phyloP scores from a whole-genome alignment of 2,888 invertebrate genomes.

The Lasioglossum morio region DNA sequence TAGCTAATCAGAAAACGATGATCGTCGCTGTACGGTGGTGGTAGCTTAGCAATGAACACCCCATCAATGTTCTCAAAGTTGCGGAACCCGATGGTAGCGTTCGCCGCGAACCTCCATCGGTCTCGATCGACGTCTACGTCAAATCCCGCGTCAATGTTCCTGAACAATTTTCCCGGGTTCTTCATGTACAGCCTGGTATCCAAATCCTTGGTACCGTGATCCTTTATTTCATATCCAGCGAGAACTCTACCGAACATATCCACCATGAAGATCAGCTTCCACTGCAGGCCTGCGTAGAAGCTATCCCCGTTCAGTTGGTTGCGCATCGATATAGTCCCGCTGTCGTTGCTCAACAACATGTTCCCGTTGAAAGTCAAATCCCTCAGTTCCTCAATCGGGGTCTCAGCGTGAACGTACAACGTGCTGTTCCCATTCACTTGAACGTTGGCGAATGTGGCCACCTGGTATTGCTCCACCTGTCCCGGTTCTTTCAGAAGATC shows the following conservation, averaged over 20 bases:
- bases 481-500: constrained; percentile 25
- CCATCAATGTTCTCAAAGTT: constrained; percentile 86
- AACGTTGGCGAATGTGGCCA: constrained; percentile 75
- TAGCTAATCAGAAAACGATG: constrained; percentile 87
- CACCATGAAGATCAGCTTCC: constrained; percentile 86
- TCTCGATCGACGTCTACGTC: constrained; percentile 86
- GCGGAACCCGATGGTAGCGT: constrained; percentile 86
- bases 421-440: constrained; percentile 79
- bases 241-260: constrained; percentile 79
- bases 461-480: constrained; percentile 51
- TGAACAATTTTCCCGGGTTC: constrained; percentile 86
- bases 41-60: constrained; percentile 86
- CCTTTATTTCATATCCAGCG: constrained; percentile 81
- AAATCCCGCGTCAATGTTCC: constrained; percentile 85
- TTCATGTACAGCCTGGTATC: constrained; percentile 85
- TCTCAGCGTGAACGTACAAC: constrained; percentile 81
- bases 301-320: constrained; percentile 83
- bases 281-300: constrained; percentile 85
- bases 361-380: constrained; percentile 82
- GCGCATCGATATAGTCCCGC: constrained; percentile 79
- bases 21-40: constrained; percentile 88
- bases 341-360: constrained; percentile 77
- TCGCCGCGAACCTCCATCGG: constrained; percentile 87
- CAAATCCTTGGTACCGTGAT: constrained; percentile 82
- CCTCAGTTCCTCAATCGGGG: constrained; percentile 84